Evolutionary conservation across 2,888 invertebrate species (phyloP).

Genomic region (Aphodius granarius): DNA sequence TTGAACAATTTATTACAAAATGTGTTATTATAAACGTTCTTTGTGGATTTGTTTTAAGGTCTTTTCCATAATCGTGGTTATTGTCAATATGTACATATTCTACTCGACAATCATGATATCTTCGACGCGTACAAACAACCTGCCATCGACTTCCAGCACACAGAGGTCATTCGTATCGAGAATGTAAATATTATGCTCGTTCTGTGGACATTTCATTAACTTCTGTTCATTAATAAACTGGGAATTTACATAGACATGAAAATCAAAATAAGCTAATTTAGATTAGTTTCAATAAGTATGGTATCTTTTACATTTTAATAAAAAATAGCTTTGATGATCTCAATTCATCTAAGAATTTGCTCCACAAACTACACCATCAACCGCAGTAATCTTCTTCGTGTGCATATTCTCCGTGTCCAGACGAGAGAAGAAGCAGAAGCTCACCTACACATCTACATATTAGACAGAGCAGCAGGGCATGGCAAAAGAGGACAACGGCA

Average conservation of each 20-base stretch:
- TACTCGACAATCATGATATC: too few species aligned
- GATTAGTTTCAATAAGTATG: too few species aligned
- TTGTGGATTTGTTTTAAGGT: too few species aligned
- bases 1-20: too few species aligned
- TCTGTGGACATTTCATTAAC: not conserved
- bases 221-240: not conserved
- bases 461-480: not conserved
- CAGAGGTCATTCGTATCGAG: not conserved
- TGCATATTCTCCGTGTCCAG: not conserved
- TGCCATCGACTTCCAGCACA: not conserved
- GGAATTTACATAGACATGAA: not conserved
- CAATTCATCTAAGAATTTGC: too few species aligned
- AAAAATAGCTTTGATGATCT: too few species aligned
- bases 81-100: too few species aligned
- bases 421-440: not conserved
- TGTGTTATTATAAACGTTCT: too few species aligned
- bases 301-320: too few species aligned
- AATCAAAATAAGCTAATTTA: not conserved
- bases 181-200: not conserved
- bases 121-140: not conserved
- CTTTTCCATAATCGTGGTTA: too few species aligned
- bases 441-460: not conserved
- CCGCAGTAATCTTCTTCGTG: not conserved
- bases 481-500: not conserved
- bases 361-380: too few species aligned